Evolutionary conservation across 2,888 invertebrate species (phyloP).

Genomic region (Catocala sponsa): DNA sequence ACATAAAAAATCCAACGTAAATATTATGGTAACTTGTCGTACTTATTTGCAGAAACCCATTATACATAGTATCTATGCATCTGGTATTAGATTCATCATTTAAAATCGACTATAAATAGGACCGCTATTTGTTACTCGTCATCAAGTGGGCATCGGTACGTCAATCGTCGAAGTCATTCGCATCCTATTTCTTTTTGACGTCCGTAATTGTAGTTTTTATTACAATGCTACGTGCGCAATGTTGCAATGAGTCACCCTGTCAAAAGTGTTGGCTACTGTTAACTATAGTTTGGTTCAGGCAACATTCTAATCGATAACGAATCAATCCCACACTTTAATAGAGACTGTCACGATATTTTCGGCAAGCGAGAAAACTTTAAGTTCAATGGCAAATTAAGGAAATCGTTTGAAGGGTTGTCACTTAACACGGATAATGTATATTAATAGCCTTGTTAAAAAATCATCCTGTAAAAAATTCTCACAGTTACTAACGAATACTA

Average conservation of each 20-base stretch:
- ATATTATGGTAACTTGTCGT: constrained; percentile 52
- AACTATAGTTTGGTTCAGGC: constrained; percentile 24
- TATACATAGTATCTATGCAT: constrained; percentile 46
- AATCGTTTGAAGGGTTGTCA: constrained; percentile 57
- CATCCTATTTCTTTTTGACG: constrained; percentile 16
- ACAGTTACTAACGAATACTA: constrained; percentile 26
- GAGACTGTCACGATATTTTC: constrained; percentile 39
- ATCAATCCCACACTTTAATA: constrained; percentile 33
- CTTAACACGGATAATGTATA: constrained; percentile 33
- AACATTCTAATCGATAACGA: constrained; percentile 14
- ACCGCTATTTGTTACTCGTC: neutral
- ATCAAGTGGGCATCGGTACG: constrained; percentile 27
- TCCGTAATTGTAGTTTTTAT: constrained; percentile 34
- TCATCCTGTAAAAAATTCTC: constrained; percentile 41
- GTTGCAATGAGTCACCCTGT: constrained; percentile 33
- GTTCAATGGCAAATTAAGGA: constrained; percentile 64
- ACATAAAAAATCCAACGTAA: constrained; percentile 68
- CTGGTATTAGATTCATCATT: constrained; percentile 53
- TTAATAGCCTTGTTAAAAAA: constrained; percentile 50
- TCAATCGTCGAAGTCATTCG: constrained; percentile 14
- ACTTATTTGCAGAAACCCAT: constrained; percentile 53
- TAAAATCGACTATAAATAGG: constrained; percentile 21
- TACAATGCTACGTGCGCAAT: constrained; percentile 33
- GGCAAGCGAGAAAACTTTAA: constrained; percentile 61
- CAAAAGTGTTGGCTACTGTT: constrained; percentile 27